phyloP scores from a whole-genome alignment of 2,888 invertebrate genomes.

The Nezara viridula region DNA sequence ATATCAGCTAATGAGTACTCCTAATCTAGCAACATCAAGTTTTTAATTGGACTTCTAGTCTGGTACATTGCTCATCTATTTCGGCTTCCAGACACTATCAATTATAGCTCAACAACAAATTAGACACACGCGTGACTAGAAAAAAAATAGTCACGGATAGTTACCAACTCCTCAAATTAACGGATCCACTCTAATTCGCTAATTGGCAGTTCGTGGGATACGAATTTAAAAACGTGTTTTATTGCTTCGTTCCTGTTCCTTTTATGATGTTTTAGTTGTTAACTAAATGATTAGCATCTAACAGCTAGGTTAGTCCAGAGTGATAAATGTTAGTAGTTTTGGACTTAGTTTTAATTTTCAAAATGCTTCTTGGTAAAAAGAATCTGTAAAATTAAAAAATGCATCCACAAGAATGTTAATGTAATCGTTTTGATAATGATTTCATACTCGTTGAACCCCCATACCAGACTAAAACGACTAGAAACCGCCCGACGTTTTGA shows the following conservation, averaged over 20 bases:
- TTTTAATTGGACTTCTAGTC: background rate
- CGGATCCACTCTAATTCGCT: slow-evolving; percentile 27
- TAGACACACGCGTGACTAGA: slow-evolving; percentile 36
- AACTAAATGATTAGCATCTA: slow-evolving; percentile 19
- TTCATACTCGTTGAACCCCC: no score
- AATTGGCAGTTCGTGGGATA: slow-evolving; percentile 34
- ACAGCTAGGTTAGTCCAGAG: background rate
- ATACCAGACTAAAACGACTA: no score
- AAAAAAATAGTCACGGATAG: slow-evolving; percentile 26
- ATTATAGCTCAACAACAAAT: slow-evolving; percentile 23
- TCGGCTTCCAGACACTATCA: slow-evolving; percentile 8
- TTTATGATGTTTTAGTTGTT: slow-evolving; percentile 30
- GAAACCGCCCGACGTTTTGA: no score
- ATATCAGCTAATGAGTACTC: background rate
- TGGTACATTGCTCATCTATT: background rate
- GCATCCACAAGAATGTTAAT: no score
- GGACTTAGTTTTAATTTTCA: background rate
- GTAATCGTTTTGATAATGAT: no score
- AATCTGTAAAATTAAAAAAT: no score
- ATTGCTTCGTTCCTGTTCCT: slow-evolving; percentile 8
- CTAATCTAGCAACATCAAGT: background rate
- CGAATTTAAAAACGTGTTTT: slow-evolving; percentile 38
- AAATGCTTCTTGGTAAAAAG: background rate
- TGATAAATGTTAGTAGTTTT: background rate
- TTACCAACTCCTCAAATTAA: slow-evolving; percentile 4